Conservation (phyloP, 2,113 vertebrate species). For the Sapajus apella region DNA sequence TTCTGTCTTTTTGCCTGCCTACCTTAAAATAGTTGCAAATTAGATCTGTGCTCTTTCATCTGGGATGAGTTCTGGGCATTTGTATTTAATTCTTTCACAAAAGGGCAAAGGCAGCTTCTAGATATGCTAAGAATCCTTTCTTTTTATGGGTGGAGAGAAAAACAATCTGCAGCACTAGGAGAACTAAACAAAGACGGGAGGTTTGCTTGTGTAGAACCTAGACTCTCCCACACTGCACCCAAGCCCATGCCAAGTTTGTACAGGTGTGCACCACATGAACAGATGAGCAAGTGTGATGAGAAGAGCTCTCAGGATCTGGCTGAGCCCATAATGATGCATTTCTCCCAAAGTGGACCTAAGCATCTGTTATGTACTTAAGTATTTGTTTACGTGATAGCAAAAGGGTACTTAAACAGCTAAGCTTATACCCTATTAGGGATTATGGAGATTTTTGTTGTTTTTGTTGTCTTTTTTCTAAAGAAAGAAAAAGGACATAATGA, state of each 20-base stretch:
- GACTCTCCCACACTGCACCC: conserved; percentile 53
- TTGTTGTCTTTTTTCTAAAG: too few relatives aligned
- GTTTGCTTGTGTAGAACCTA: conserved; percentile 71
- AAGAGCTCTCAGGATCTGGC: conserved; percentile 60
- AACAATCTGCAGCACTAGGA: not conserved
- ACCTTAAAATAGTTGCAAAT: conserved; percentile 42
- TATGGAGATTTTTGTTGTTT: conserved; percentile 22
- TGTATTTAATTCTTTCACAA: conserved; percentile 38
- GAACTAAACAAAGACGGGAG: conserved; percentile 66
- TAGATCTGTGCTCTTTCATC: conserved; percentile 46
- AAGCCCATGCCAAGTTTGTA: conserved; percentile 21
- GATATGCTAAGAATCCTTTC: conserved; percentile 33
- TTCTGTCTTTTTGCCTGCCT: conserved; percentile 21
- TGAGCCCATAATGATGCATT: conserved; percentile 69
- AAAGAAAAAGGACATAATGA: conserved; percentile 38
- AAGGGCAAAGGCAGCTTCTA: conserved; percentile 5
- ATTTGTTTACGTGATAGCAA: conserved; percentile 78
- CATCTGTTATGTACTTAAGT: conserved; percentile 77
- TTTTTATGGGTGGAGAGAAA: conserved; percentile 40
- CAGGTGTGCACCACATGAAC: conserved; percentile 79
- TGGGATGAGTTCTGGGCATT: conserved; percentile 66
- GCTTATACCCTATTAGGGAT: conserved; percentile 51
- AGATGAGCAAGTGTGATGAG: conserved; percentile 75
- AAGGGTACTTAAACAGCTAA: conserved; percentile 73
- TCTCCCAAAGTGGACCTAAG: conserved; percentile 26